phyloP scores from a whole-genome alignment of 2,888 invertebrate genomes.

The Minunthozetes semirufus region DNA sequence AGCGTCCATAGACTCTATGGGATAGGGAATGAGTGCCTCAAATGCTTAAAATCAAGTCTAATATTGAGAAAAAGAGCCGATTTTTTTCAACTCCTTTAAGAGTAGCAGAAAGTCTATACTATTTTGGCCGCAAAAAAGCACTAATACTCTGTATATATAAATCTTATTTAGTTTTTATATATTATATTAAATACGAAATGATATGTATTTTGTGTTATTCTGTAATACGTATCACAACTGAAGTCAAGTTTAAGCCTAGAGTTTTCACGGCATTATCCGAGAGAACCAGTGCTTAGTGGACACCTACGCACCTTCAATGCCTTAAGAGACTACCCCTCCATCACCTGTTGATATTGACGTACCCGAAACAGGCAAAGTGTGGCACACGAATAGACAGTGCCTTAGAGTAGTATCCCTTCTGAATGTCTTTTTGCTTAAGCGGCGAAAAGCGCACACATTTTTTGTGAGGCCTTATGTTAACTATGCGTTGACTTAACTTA shows the following conservation, averaged over 20 bases:
- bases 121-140: too few species aligned
- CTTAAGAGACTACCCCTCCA: not conserved
- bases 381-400: slow-evolving; percentile 4
- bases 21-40: not conserved
- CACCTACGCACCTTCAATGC: slow-evolving; percentile 10
- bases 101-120: too few species aligned
- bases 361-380: not conserved
- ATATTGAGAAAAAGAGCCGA: not conserved
- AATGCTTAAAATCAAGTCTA: not conserved
- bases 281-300: slow-evolving; percentile 10
- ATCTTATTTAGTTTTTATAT: too few species aligned
- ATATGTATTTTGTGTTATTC: not conserved
- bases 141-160: too few species aligned
- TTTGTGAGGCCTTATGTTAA: not conserved
- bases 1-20: not conserved
- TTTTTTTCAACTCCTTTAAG: not conserved
- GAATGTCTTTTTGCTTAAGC: not conserved
- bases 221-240: not conserved
- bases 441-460: not conserved
- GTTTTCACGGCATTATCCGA: not conserved
- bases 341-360: slow-evolving; percentile 22
- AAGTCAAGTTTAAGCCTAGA: not conserved
- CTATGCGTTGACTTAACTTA: not conserved
- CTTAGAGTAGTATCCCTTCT: not conserved
- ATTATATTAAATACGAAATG: not conserved